Evolutionary conservation across 2,113 vertebrate genomes (phyloP).

Genomic region (Oreochromis aureus): DNA sequence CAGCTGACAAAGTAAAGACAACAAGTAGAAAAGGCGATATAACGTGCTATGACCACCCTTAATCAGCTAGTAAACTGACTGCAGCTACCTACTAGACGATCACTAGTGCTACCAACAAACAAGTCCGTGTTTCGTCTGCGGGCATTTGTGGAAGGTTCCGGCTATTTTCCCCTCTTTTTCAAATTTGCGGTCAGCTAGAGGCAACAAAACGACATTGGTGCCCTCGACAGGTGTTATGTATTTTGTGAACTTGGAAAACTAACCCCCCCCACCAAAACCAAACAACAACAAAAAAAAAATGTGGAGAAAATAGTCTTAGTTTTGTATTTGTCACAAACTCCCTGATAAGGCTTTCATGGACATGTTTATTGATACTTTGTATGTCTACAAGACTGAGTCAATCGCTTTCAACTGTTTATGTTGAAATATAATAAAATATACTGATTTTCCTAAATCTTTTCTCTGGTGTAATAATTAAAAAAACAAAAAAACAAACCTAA

Average conservation of each 20-base stretch:
- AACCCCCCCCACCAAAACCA: not conserved
- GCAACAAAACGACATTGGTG: not conserved
- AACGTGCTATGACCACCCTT: not conserved
- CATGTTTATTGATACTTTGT: not conserved
- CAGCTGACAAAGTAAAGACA: not conserved
- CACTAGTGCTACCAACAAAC: slow-evolving; percentile 16
- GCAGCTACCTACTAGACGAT: not conserved
- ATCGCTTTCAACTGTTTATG: not conserved
- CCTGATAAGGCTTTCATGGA: not conserved
- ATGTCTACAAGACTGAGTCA: not conserved
- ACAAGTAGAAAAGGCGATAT: rapidly evolving
- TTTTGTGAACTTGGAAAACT: not conserved
- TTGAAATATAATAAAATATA: not conserved
- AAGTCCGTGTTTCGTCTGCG: not conserved
- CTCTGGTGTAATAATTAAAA: not conserved
- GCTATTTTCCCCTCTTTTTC: not conserved
- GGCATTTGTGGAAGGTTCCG: not conserved
- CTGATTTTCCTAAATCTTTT: not conserved
- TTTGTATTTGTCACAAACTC: not conserved
- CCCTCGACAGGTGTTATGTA: not conserved
- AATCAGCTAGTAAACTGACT: not conserved
- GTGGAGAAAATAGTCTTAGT: not conserved
- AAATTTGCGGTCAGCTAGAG: rapidly evolving
- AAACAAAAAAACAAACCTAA: not conserved
- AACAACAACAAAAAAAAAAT: not conserved